Base-by-base conservation (phyloP, 2,113 vertebrate genomes). In the Fulica atra region DNA sequence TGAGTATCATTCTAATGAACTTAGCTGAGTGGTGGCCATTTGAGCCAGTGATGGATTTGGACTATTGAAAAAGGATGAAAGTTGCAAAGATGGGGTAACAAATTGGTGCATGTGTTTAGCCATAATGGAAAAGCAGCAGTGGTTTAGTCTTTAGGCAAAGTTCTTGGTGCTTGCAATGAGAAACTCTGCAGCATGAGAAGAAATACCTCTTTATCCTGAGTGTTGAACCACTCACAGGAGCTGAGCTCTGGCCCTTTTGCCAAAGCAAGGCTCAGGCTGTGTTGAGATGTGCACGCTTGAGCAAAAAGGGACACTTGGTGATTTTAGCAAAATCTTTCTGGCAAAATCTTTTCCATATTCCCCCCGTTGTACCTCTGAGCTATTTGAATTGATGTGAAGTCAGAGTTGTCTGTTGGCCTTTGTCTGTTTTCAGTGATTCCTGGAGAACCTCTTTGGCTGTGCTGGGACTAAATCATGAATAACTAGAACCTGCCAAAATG, bases 281-380 rank as follows among this genome's bases (percentile, higher is more conserved):
- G 25, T n/a, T 81, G 76, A 40, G 20, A 61, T 69, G 35, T 31
- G 8, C 60, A 28, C 10, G 0, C 15, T 4, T 25, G 54, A 0
- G 1, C 35, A 51, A 36, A 56, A 86, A 77, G 1, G 0, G 13
- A 13, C 29, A 4, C 11, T 38, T 6, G 21, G 38, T 56, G 18
- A 54, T 57, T 74, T 42, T 28, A 78, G 33, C 59, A 5, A 9
- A 44, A 3, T 13, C 3, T 28, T 44, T 69, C 24, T 82, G 28
- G 48, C 46, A 31, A 46, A 73, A n/a, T 29, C 5, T 7, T 66
- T 74, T 78, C 74, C 16, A 1, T 1, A 1, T 42, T 29, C 18
- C 50, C 24, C n/a, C 9, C 5, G 0, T 23, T 38, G 56, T 21
- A 36, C 35, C 54, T 38, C 21, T 57, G 54, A 81, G 76, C 36